A percentile compares a stretch with the other conserved stretches of the same genome.
phyloP scores from a whole-genome alignment of 2,797 vertebrate species.

The Vespertilio murinus region DNA sequence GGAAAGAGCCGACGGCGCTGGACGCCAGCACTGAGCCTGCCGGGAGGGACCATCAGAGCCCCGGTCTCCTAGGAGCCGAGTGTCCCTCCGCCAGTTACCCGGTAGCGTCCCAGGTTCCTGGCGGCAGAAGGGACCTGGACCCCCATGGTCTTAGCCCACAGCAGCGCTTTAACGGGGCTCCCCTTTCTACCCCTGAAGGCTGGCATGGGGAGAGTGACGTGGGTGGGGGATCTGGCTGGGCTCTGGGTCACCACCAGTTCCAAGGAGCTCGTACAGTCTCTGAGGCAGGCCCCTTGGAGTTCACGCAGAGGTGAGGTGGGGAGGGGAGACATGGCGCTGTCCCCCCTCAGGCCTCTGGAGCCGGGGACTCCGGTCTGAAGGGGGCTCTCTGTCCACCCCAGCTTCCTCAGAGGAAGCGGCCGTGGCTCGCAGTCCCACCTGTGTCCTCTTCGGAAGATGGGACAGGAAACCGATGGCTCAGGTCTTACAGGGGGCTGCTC shows the following conservation, averaged over 20 bases:
- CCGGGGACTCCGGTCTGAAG: accelerated
- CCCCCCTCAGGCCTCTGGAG: not conserved
- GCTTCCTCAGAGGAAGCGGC: not conserved
- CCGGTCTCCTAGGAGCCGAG: not conserved
- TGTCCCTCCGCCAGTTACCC: too few relatives aligned
- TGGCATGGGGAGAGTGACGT: not conserved
- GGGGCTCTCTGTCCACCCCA: not conserved
- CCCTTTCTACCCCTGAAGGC: too few relatives aligned
- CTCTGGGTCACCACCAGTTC: not conserved
- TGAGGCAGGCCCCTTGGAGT: not conserved
- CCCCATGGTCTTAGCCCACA: not conserved
- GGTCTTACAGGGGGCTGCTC: not conserved
- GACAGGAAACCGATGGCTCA: not conserved
- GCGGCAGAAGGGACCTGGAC: not conserved
- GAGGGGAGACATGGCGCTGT: too few relatives aligned
- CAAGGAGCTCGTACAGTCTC: not conserved
- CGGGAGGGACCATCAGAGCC: not conserved
- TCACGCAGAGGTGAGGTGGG: not conserved
- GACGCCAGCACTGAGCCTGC: not conserved
- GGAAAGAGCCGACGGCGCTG: not conserved
- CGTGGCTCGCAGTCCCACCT: not conserved
- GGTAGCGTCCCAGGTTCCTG: not conserved
- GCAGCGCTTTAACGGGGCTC: not conserved
- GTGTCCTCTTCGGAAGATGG: not conserved
- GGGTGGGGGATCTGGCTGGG: not conserved